Evolutionary conservation across 2,888 invertebrate species (phyloP).

Genomic region (Athripsodes cinereus): DNA sequence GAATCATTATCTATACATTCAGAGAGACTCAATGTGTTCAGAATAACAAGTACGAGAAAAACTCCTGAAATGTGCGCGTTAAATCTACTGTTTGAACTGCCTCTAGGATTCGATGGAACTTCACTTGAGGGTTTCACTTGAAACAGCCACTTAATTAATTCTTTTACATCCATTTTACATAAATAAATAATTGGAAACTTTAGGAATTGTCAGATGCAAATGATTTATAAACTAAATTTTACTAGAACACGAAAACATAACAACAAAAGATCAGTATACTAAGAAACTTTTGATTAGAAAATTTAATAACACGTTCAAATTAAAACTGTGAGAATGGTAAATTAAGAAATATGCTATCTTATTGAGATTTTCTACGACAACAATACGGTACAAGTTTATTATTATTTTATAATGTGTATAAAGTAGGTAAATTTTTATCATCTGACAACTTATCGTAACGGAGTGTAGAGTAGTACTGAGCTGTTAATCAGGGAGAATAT

Average conservation of each 20-base stretch:
- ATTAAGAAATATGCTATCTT: no score
- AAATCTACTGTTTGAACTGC: background rate
- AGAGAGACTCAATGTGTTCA: background rate
- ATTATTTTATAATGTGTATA: background rate
- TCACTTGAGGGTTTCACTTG: slow-evolving; percentile 17
- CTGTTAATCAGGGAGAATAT: background rate
- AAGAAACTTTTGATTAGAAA: no score
- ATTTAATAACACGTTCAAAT: no score
- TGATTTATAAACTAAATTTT: no score
- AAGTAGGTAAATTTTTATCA: background rate
- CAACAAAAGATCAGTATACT: no score
- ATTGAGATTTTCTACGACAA: no score
- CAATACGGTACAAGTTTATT: no score
- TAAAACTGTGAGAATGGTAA: no score
- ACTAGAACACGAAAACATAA: no score
- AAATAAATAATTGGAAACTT: no score
- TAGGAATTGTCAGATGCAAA: no score
- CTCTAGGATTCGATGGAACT: background rate
- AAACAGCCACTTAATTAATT: slow-evolving; percentile 43
- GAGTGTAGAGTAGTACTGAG: background rate
- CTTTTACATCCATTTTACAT: slow-evolving; percentile 42
- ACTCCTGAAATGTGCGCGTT: background rate
- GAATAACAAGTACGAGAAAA: background rate
- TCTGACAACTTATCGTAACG: background rate
- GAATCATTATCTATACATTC: background rate